Conservation (phyloP, 2,113 vertebrate species). For the Microcebus lehilahytsara region DNA sequence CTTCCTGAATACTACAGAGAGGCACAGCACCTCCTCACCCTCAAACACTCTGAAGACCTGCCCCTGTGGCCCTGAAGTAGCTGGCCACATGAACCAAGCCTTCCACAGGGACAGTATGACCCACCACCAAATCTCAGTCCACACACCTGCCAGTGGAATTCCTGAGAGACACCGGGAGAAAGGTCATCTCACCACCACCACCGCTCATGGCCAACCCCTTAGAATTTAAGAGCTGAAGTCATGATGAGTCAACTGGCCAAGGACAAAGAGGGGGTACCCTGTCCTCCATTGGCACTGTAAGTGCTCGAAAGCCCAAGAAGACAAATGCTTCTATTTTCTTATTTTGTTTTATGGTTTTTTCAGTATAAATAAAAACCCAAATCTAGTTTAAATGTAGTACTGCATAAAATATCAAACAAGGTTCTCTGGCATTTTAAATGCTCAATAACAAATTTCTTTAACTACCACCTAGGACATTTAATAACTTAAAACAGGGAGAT, state of each 20-base stretch:
- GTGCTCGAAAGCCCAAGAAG: background rate
- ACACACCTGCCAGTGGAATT: background rate
- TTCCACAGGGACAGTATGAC: background rate
- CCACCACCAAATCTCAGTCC: background rate
- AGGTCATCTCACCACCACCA: background rate
- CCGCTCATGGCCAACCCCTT: background rate
- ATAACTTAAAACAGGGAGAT: conserved; percentile 36
- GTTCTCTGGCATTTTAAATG: background rate
- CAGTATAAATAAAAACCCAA: conserved; percentile 17
- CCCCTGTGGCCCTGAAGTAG: background rate
- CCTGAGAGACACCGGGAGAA: background rate
- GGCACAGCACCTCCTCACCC: background rate
- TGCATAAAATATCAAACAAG: background rate
- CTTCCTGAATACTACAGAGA: rapidly evolving
- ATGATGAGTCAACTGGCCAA: background rate
- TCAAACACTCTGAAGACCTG: background rate
- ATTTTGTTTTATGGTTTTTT: background rate
- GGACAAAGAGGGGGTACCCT: background rate
- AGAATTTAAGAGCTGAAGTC: background rate
- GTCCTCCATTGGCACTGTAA: background rate
- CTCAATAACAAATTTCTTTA: conserved; percentile 56
- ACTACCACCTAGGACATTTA: conserved; percentile 34
- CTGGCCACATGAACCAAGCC: background rate
- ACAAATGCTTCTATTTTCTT: background rate
- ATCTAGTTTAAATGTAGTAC: conserved; percentile 51